phyloP scores from a whole-genome alignment of 2,113 vertebrate species.

The Epinephelus fuscoguttatus region DNA sequence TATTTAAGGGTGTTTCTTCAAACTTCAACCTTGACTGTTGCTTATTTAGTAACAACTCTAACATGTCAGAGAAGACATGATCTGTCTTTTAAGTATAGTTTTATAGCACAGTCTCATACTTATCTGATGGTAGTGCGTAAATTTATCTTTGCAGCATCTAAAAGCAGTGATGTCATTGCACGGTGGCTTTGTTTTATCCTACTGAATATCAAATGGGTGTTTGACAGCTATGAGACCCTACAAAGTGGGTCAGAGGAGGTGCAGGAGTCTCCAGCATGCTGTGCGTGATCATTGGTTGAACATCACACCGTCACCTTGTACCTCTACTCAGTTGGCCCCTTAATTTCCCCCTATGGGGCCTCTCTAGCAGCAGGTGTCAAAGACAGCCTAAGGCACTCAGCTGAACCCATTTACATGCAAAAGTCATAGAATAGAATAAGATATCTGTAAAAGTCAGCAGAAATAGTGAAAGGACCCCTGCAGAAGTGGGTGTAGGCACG shows the following conservation, averaged over 20 bases:
- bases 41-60: too few species aligned
- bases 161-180: background rate
- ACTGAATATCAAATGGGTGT: background rate
- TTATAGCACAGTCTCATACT: background rate
- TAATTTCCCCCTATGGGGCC: slow-evolving; percentile 17
- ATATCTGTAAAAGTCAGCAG: slow-evolving; percentile 30
- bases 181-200: slow-evolving; percentile 24
- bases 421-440: slow-evolving; percentile 36
- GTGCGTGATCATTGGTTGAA: slow-evolving; percentile 32
- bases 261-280: slow-evolving; percentile 48
- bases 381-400: slow-evolving; percentile 40
- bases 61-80: background rate
- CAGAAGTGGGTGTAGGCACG: slow-evolving; percentile 31
- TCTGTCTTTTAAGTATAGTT: background rate
- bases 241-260: slow-evolving; percentile 50
- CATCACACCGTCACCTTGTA: slow-evolving; percentile 21
- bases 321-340: slow-evolving; percentile 1
- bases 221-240: slow-evolving; percentile 19
- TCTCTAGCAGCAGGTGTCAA: slow-evolving; percentile 46
- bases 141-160: background rate
- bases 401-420: slow-evolving; percentile 10
- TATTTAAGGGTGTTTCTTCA: too few species aligned
- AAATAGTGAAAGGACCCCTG: slow-evolving; percentile 42
- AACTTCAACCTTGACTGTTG: too few species aligned
- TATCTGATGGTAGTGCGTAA: background rate